Base-by-base conservation (phyloP, 2,113 vertebrate genomes). In the Sinocyclocheilus maitianheensis region DNA sequence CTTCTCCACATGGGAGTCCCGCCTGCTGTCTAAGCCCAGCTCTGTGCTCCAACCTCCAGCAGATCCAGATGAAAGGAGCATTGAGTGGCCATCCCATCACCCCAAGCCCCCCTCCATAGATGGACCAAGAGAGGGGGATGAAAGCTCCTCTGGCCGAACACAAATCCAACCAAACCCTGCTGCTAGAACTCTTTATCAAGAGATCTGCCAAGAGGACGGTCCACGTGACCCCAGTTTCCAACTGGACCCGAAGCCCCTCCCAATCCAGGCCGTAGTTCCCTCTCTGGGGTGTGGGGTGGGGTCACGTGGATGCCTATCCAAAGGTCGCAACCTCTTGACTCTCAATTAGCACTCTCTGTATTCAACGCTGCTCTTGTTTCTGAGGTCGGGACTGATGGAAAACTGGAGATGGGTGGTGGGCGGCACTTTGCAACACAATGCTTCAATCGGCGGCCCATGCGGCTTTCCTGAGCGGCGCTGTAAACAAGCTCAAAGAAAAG, bases 351-450 rank as follows among this genome's bases (percentile, higher is more conserved):
- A 85, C 82, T 82, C 65, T 46, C 78, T 81, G 84, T 87, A 84
- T 85, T 89, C 87, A 88, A 48, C 51, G 69, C 84, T 69, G 83
- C 74, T 84, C 76, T 75, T 76, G 87, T 91, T 89, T 87, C 80
- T 51, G 83, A 83, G 84, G 83, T 83, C 60, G 87, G 82, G 16
- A 53, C 87, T 80, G 75, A 79, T 82, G 71, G 84, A 88, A 86
- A 81, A 83, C 69, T 79, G 86, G 83, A 86, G 85, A 74, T 81
- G 51, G 86, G 83, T 60, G 83, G 81, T 77, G 85, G 79, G 79
- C 40, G 81, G 62, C 75, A 75, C 87, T 89, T 90, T 90, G 88
- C 90, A 91, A 90, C 82, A 90, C 91, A 92, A 92, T 87, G 91
- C 55, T 86, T 89, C 89, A 91, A 84, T 91, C 81, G 81, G 71